Evolutionary conservation across 2,797 vertebrate species (phyloP).

Genomic region (Perdix hodgsoniae): DNA sequence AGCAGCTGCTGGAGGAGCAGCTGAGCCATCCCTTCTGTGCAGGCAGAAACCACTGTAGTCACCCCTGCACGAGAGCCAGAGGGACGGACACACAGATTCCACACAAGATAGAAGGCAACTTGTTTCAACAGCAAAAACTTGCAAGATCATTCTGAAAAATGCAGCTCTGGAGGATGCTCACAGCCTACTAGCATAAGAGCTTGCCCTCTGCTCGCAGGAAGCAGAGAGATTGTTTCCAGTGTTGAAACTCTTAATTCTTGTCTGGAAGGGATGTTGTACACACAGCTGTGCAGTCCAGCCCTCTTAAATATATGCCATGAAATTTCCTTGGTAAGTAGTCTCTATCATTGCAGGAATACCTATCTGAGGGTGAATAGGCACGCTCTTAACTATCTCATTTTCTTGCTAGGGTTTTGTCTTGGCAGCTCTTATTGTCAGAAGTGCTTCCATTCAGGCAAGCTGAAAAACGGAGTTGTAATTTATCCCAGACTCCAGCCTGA

Average conservation of each 20-base stretch:
- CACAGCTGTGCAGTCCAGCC: not conserved
- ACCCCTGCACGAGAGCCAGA: not conserved
- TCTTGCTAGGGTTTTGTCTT: constrained; percentile 22
- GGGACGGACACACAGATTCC: not conserved
- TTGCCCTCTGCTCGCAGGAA: not conserved
- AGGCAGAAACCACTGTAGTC: constrained; percentile 22
- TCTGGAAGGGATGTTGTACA: not conserved
- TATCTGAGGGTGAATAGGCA: not conserved
- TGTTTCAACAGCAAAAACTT: not conserved
- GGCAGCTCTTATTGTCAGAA: constrained; percentile 3
- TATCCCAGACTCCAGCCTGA: not conserved
- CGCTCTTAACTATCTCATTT: constrained; percentile 7
- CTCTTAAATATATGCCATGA: not conserved
- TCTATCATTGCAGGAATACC: not conserved
- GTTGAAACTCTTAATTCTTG: not conserved
- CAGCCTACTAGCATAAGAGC: not conserved
- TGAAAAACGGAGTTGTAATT: constrained; percentile 36
- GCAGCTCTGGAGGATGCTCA: not conserved
- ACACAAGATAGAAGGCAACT: not conserved
- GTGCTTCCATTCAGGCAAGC: constrained; percentile 21
- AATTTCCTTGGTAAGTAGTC: not conserved
- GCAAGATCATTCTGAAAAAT: not conserved
- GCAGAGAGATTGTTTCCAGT: not conserved
- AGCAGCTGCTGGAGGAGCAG: constrained; percentile 65
- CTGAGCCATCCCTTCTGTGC: constrained; percentile 62